These are phyloP conservation scores for Erynnis tages DNA, from an alignment of 2,888 invertebrate species.

Conservation along the genomic window DNA sequence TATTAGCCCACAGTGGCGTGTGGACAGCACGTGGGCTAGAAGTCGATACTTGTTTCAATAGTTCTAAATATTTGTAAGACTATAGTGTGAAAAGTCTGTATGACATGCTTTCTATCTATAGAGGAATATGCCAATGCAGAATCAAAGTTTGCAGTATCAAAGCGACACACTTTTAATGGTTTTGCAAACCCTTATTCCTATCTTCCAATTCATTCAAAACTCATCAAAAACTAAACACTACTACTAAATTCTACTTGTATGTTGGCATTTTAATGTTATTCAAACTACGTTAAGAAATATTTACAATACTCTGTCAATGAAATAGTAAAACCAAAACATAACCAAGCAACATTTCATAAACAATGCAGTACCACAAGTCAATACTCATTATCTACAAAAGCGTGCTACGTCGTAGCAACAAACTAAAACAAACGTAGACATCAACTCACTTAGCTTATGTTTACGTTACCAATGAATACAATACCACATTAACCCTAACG, in stretches of 20 bases:
- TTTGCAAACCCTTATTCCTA: no score
- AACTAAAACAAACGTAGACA: slow-evolving; percentile 26
- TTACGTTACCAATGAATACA: slow-evolving; percentile 21
- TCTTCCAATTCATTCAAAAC: no score
- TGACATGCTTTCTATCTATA: no score
- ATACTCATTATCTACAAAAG: background rate
- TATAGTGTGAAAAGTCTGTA: background rate
- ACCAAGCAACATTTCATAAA: background rate
- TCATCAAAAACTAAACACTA: no score
- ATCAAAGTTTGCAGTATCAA: no score
- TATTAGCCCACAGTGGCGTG: slow-evolving; percentile 53
- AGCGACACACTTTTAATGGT: no score
- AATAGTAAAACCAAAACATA: background rate
- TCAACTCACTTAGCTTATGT: slow-evolving; percentile 24
- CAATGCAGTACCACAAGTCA: slow-evolving; percentile 7
- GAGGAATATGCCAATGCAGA: no score
- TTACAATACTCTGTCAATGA: no score
- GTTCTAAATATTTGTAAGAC: background rate
- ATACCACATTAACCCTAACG: slow-evolving; percentile 25
- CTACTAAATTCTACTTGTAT: no score
- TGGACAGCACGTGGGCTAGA: slow-evolving; percentile 66
- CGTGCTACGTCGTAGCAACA: slow-evolving; percentile 33
- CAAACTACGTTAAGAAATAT: no score
- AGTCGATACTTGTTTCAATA: background rate
- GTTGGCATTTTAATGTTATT: no score